Evolutionary conservation across 2,888 invertebrate genomes (phyloP).

Genomic region (Megalurothrips usitatus): DNA sequence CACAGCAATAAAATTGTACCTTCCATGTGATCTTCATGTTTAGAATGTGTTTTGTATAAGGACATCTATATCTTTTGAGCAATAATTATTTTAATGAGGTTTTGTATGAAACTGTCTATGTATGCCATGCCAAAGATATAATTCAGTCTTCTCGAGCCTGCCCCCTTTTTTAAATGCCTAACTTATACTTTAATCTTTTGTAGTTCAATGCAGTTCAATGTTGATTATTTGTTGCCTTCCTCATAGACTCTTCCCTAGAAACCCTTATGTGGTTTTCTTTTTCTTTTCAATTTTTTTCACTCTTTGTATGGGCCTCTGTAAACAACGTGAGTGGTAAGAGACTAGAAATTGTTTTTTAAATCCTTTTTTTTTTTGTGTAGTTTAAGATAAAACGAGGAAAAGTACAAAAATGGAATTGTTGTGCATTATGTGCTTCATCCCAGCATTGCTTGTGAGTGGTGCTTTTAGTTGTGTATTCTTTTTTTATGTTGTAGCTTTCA

Average conservation of each 20-base stretch:
- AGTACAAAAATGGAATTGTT: not conserved
- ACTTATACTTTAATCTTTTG: not conserved
- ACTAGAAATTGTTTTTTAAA: not conserved
- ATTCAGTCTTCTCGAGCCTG: not conserved
- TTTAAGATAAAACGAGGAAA: not conserved
- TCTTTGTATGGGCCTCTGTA: not conserved
- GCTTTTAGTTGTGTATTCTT: not conserved
- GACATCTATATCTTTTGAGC: not conserved
- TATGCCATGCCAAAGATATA: not conserved
- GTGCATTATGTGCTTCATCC: not conserved
- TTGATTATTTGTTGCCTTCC: not conserved
- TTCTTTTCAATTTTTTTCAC: not conserved
- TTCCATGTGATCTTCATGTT: not conserved
- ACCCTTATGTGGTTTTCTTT: not conserved
- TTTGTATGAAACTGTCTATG: not conserved
- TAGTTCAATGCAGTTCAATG: not conserved
- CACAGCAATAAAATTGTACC: not conserved
- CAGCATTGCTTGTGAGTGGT: not conserved
- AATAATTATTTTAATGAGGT: slow-evolving; percentile 10
- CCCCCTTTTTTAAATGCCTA: not conserved
- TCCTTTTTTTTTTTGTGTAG: not conserved
- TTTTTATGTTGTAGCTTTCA: not conserved
- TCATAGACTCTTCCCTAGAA: not conserved
- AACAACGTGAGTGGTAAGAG: not conserved
- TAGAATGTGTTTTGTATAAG: not conserved